A percentile compares a stretch with the other conserved stretches of the same genome.
These are phyloP conservation scores for Hydrozoanthus tunicans DNA, from an alignment of 64 coral and sea anemone species.

Conservation along the genomic window DNA sequence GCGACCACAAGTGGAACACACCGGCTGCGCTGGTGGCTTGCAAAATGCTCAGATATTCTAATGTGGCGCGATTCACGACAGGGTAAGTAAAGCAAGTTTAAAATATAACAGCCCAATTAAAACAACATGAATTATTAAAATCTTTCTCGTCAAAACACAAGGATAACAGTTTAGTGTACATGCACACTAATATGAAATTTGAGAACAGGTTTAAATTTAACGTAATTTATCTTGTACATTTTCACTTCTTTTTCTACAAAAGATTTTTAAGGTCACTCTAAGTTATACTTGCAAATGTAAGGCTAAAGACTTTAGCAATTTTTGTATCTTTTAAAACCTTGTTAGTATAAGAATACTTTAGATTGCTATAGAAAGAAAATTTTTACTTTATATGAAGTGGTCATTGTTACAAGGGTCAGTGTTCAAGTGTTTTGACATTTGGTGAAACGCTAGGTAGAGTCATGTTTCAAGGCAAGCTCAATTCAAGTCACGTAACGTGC, in stretches of 20 bases:
- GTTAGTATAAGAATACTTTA: no score
- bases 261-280: background rate
- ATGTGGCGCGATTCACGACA: constrained; percentile 50
- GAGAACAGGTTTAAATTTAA: background rate
- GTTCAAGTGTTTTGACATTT: background rate
- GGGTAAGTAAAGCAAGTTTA: constrained; percentile 23
- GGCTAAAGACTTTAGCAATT: no score
- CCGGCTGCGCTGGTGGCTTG: constrained; percentile 68
- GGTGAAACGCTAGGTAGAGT: background rate
- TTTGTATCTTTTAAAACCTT: no score
- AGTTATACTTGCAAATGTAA: no score
- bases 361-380: no score
- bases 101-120: background rate
- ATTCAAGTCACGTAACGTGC: background rate
- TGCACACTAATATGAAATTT: background rate
- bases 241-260: background rate
- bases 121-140: background rate
- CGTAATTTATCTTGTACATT: background rate
- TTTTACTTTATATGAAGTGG: no score
- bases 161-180: background rate
- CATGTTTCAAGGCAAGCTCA: background rate
- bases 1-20: constrained; percentile 74
- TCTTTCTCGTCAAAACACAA: background rate
- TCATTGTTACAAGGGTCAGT: no score
- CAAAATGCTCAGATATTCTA: constrained; percentile 64